Evolutionary conservation across 2,888 invertebrate genomes (phyloP), one percentile per base, ranked within the genome.

Genomic region (Eupithecia dodoneata): DNA sequence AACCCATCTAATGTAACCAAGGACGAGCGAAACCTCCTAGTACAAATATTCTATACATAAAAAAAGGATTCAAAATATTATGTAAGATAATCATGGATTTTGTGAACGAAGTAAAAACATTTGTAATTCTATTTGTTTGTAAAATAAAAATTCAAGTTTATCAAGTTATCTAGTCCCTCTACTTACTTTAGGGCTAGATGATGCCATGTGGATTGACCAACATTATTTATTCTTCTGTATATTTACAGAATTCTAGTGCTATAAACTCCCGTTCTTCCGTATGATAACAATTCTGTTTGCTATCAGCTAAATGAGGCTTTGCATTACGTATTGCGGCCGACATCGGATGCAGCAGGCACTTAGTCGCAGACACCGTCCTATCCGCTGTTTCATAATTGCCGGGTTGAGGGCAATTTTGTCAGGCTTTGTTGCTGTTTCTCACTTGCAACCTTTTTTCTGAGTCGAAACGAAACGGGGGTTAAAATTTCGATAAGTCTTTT

Each of bases 341-440:
- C 81, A 80, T 80, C 76, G 78, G 79, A 79, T 83, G 81, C 80
- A 78, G 81, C 44, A 71, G 72, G 82, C 82, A 83, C 81, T 83
- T 82, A 83, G 80, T 78, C 77, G 80, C 83, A 84, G 82, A 63
- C 78, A 73, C 79, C 81, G 78, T 77, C 65, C 74, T 73, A 76
- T 79, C 75, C 76, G 73, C 80, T 82, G 81, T 81, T 84, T 83
- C 79, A 83, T 83, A 82, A 84, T 83, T 81, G 80, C 79, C 79
- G 67, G 72, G 63, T 18, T 63, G 63, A 63, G n/a, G 72, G 71
- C 71, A 47, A 71, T 76, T 76, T 66, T 70, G 69, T 76, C 66
- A 67, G 52, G 71, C 30, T 76, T 70, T 70, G 71, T 59, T 71
- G n/a, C 47, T 4, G 55, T 67, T 55, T 44, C 42, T 45, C 67